Evolutionary conservation across 2,797 vertebrate species (phyloP).

Genomic region (Muscicapa comitata): DNA sequence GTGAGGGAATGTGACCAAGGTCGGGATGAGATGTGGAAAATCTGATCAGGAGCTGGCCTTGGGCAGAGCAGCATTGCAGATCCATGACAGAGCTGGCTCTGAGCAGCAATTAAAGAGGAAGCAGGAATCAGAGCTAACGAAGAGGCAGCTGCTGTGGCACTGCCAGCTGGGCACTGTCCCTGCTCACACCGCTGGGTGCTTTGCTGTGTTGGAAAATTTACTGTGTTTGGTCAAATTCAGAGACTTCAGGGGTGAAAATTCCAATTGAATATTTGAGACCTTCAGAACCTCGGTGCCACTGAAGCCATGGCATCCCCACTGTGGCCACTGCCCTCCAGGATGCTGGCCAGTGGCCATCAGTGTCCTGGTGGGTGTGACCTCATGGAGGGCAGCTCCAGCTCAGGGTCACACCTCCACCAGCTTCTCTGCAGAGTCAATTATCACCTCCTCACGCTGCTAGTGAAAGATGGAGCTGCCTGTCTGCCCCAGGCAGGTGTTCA

Average conservation of each 20-base stretch:
- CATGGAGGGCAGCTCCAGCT: not conserved
- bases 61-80: not conserved
- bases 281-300: not conserved
- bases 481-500: not conserved
- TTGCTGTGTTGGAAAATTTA: not conserved
- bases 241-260: not conserved
- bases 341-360: not conserved
- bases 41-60: not conserved
- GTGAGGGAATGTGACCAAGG: not conserved
- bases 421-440: not conserved
- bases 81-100: not conserved
- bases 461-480: not conserved
- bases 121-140: not conserved
- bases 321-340: not conserved
- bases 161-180: not conserved
- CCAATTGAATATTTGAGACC: not conserved
- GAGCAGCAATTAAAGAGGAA: not conserved
- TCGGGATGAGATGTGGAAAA: not conserved
- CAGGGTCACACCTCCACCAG: not conserved
- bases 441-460: accelerated
- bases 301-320: accelerated
- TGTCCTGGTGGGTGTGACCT: not conserved
- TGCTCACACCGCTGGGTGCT: accelerated
- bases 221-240: accelerated
- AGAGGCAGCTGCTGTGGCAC: not conserved